These are phyloP conservation scores for Sardinella longiceps DNA, from an alignment of 2,797 vertebrate species.

Conservation along the genomic window DNA sequence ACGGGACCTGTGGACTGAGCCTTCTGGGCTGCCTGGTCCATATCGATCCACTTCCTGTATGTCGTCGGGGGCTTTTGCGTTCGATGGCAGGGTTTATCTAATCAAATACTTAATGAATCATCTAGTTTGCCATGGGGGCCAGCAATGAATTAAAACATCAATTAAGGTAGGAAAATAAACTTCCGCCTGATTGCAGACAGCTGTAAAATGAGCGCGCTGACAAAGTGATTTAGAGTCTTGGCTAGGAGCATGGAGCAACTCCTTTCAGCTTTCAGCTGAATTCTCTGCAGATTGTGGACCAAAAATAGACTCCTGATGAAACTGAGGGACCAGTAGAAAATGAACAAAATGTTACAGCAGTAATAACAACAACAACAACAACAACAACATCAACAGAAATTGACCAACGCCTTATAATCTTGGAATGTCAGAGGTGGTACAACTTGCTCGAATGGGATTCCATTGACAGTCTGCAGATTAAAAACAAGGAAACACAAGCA, in stretches of 20 bases:
- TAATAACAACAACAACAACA: not conserved
- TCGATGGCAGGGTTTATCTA: slow-evolving; percentile 63
- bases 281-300: not conserved
- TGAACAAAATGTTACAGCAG: not conserved
- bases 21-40: not conserved
- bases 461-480: slow-evolving; percentile 31
- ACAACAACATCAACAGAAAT: not conserved
- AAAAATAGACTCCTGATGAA: not conserved
- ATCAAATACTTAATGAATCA: slow-evolving; percentile 66
- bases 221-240: slow-evolving; percentile 17
- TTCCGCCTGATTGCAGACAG: slow-evolving; percentile 46
- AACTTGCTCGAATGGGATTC: not conserved
- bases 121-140: slow-evolving; percentile 51
- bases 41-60: slow-evolving; percentile 61
- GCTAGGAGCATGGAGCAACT: not conserved
- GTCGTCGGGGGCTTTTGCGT: slow-evolving; percentile 54
- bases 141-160: slow-evolving; percentile 64
- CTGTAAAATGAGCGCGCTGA: slow-evolving; percentile 55
- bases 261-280: not conserved
- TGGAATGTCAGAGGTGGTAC: not conserved
- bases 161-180: slow-evolving; percentile 53
- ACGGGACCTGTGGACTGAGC: not conserved
- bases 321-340: not conserved
- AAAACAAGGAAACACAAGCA: slow-evolving; percentile 31
- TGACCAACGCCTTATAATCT: not conserved